Conservation (phyloP, 2,888 invertebrate species). For the Drosophila longiperda region DNA sequence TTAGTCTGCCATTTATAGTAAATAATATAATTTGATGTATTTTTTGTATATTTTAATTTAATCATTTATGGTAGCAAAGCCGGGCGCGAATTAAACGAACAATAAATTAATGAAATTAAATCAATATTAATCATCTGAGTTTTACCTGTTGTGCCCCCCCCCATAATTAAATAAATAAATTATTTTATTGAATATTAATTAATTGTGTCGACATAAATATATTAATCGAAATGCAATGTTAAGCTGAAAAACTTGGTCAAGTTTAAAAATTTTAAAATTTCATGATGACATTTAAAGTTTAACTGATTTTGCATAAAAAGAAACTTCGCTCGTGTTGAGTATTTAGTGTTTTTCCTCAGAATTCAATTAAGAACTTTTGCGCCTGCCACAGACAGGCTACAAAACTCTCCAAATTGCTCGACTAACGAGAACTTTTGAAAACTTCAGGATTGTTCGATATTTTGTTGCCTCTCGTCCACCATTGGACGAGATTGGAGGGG, state of each 20-base stretch:
- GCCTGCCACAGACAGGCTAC: constrained; percentile 38
- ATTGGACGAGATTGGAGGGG: neutral
- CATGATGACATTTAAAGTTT: constrained; percentile 60
- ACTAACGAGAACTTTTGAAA: constrained; percentile 21
- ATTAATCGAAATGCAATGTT: constrained; percentile 28
- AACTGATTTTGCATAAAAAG: constrained; percentile 56
- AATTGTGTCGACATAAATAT: constrained; percentile 32
- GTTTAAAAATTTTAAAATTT: constrained; percentile 56
- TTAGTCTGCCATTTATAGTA: no score
- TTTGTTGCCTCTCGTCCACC: constrained; percentile 42
- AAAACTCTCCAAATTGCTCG: constrained; percentile 13
- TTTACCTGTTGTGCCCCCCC: neutral
- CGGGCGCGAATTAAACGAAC: neutral
- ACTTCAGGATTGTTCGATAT: constrained; percentile 50
- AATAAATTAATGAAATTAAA: neutral
- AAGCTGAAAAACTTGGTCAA: constrained; percentile 17
- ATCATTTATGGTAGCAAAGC: neutral
- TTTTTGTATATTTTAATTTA: neutral
- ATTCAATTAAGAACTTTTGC: constrained; percentile 76
- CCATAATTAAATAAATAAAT: neutral
- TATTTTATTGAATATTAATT: neutral
- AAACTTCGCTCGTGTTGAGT: constrained; percentile 19
- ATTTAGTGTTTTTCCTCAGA: constrained; percentile 60
- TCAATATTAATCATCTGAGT: neutral
- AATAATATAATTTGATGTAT: no score